Conservation (phyloP, 2,113 vertebrate genomes). For the Benitochromis conjunctus region DNA sequence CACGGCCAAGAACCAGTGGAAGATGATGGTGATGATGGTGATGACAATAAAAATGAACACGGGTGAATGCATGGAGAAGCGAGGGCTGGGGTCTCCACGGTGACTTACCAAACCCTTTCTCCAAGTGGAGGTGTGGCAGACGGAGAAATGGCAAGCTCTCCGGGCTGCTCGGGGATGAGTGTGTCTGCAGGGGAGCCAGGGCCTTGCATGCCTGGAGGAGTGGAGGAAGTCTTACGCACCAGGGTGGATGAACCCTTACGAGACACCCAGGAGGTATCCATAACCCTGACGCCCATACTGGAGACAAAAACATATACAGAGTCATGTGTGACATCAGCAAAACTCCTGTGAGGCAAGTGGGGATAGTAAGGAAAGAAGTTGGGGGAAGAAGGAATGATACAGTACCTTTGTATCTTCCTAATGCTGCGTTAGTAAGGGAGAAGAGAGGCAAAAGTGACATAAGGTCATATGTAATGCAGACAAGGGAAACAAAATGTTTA, state of each 20-base stretch:
- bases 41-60: slow-evolving; percentile 8
- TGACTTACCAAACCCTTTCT: slow-evolving; percentile 86
- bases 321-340: background rate
- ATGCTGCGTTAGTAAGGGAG: slow-evolving; percentile 88
- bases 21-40: slow-evolving; percentile 15
- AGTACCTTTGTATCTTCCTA: slow-evolving; percentile 99
- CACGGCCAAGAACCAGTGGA: background rate
- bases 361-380: background rate
- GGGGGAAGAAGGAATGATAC: slow-evolving; percentile 54
- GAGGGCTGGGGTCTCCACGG: background rate
- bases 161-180: slow-evolving; percentile 82
- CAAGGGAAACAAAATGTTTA: slow-evolving; percentile 7
- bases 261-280: slow-evolving; percentile 98
- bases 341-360: background rate
- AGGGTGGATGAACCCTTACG: slow-evolving; percentile 85
- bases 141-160: slow-evolving; percentile 75
- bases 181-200: slow-evolving; percentile 82
- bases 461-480: slow-evolving; percentile 47
- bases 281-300: slow-evolving; percentile 98
- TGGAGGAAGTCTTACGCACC: slow-evolving; percentile 82
- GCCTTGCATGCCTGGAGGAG: slow-evolving; percentile 83
- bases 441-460: slow-evolving; percentile 71
- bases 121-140: slow-evolving; percentile 78
- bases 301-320: background rate
- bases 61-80: background rate